A percentile compares a stretch with the other conserved stretches of the same genome.
These are phyloP conservation scores for Daphoenositta chrysoptera DNA, from an alignment of 2,113 vertebrate species.

Conservation along the genomic window DNA sequence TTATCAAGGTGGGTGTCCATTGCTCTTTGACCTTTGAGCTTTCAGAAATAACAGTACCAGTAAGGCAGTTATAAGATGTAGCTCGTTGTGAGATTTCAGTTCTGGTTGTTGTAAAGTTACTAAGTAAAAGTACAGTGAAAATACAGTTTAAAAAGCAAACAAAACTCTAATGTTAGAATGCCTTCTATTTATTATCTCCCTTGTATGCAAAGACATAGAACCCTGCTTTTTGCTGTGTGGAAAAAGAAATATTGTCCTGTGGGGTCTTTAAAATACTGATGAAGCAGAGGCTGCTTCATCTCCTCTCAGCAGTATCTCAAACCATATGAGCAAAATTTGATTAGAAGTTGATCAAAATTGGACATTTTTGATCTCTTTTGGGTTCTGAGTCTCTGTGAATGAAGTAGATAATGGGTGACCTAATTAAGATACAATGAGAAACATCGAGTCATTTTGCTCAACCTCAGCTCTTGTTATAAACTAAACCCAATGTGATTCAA, in stretches of 20 bases:
- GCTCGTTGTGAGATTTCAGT: not conserved
- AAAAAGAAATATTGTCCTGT: not conserved
- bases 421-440: not conserved
- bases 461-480: not conserved
- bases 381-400: not conserved
- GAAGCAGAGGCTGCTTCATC: not conserved
- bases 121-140: not conserved
- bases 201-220: not conserved
- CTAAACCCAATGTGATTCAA: not conserved
- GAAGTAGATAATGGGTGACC: not conserved
- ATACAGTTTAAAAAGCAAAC: not conserved
- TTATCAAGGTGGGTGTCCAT: not conserved
- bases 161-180: not conserved
- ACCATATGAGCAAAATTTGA: not conserved
- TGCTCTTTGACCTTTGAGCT: not conserved
- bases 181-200: not conserved
- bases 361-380: not conserved
- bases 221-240: not conserved
- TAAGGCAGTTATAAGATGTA: not conserved
- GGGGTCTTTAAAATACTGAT: not conserved
- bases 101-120: not conserved
- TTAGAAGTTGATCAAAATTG: not conserved
- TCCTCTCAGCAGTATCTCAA: not conserved
- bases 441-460: not conserved
- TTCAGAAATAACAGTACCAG: not conserved